A percentile compares a stretch with the other conserved stretches of the same genome.
These are phyloP conservation scores for Telenomus remus DNA, from an alignment of 1,140 invertebrate species.

Conservation along the genomic window DNA sequence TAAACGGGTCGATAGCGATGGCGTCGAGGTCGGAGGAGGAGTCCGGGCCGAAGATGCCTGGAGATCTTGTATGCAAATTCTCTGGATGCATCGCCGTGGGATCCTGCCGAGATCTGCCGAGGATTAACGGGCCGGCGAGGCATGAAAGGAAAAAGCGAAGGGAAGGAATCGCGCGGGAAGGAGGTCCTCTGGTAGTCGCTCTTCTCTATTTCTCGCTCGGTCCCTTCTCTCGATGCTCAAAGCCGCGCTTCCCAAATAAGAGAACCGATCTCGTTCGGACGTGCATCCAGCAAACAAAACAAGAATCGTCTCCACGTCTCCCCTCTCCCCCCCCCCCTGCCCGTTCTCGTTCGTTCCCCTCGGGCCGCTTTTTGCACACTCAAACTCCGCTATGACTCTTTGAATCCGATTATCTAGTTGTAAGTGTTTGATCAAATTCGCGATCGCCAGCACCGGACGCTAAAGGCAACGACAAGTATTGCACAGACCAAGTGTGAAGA, in stretches of 20 bases:
- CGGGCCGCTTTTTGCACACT: constrained; percentile 18
- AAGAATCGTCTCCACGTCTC: constrained; percentile 39
- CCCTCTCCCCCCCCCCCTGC: constrained; percentile 32
- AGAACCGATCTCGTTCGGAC: constrained; percentile 50
- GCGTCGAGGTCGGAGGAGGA: constrained; percentile 59
- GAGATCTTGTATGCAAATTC: constrained; percentile 77
- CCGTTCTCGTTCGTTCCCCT: constrained; percentile 20
- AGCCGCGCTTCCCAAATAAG: constrained; percentile 57
- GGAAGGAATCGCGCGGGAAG: constrained; percentile 53
- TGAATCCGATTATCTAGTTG: constrained; percentile 29
- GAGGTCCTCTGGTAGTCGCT: constrained; percentile 48
- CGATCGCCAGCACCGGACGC: background rate
- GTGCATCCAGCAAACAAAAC: constrained; percentile 54
- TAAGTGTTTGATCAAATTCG: constrained; percentile 24
- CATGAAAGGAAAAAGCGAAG: constrained; percentile 68
- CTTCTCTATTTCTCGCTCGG: constrained; percentile 53
- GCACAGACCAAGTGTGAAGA: constrained; percentile 64
- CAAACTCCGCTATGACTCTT: constrained; percentile 9
- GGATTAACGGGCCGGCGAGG: constrained; percentile 75
- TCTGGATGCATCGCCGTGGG: constrained; percentile 75
- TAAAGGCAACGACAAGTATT: constrained; percentile 15
- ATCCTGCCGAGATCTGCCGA: constrained; percentile 73
- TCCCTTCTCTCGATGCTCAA: constrained; percentile 43
- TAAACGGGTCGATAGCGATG: constrained; percentile 64
- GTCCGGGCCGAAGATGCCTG: constrained; percentile 66